Conservation (phyloP, 2,113 vertebrate genomes). For the Guaruba guarouba region DNA sequence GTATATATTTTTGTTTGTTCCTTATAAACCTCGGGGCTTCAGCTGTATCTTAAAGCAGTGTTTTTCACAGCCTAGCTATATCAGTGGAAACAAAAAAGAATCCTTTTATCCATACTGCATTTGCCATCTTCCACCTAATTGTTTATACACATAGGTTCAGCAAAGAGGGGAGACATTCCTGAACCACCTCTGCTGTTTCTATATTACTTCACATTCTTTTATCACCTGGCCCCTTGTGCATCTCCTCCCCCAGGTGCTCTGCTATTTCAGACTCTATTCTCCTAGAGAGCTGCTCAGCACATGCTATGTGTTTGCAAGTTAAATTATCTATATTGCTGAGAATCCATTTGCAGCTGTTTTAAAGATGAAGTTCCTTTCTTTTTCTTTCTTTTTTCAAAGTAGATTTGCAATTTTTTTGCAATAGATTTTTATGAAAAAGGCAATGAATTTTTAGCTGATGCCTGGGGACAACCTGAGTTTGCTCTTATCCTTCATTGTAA, state of each 20-base stretch:
- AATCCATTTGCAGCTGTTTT: not conserved
- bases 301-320: not conserved
- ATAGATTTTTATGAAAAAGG: not conserved
- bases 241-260: not conserved
- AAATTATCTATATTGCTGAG: not conserved
- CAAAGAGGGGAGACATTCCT: not conserved
- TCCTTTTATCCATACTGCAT: not conserved
- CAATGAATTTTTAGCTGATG: not conserved
- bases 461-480: not conserved
- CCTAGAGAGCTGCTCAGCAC: not conserved
- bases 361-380: not conserved
- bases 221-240: not conserved
- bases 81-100: not conserved
- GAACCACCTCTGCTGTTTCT: not conserved
- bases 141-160: not conserved
- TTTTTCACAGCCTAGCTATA: not conserved
- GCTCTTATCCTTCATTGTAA: not conserved
- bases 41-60: not conserved
- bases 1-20: not conserved
- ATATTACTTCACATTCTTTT: not conserved
- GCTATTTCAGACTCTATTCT: not conserved
- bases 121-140: not conserved
- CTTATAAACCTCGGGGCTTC: not conserved
- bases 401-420: not conserved
- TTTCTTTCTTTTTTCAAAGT: not conserved